Evolutionary conservation across 2,797 vertebrate species (phyloP), one percentile per base, ranked within the genome.

Genomic region (Pagetopsis macropterus): DNA sequence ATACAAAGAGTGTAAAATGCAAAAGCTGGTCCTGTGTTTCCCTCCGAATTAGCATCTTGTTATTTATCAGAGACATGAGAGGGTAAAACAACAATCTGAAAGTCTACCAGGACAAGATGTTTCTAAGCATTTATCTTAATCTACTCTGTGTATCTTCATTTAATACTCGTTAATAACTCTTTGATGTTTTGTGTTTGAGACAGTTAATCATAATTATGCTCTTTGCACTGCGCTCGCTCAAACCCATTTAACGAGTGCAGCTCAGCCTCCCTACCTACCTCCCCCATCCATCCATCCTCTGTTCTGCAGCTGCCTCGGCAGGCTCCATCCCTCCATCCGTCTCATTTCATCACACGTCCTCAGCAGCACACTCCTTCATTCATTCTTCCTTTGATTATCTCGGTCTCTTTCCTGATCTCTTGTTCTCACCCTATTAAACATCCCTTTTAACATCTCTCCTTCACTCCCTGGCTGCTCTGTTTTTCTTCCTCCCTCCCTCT

Each of bases 321-420:
- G 83, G 76, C 75, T 77, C 79, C 56, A 46, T 72, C 81, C 50
- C 40, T 59, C 62, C 37, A 40, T 40, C 59, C 64, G 55, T 73
- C 66, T 74, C 77, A 68, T 83, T 69, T 82, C 79, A 83, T 89
- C 85, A 88, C 88, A 89, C 72, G 82, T 66, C 64, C 80, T 65
- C 54, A 41, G 55, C 66, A 27, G 67, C 5, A 0, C 56, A 48
- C 46, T 65, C 70, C 70, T 82, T 80, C 64, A 65, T 61, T 76
- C 66, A 49, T 66, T 70, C 70, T 43, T 10, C 54, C 81, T 89
- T 78, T 91, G 85, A 87, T 87, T 83, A 64, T 63, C 75, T 74
- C 44, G 49, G 13, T 75, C 58, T 75, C 66, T 63, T 48, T 37
- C 69, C 49, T 11, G 16, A 65, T 81, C 71, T 65, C 84, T 83